phyloP scores from a whole-genome alignment of 2,888 invertebrate species.

The Busseola fusca region DNA sequence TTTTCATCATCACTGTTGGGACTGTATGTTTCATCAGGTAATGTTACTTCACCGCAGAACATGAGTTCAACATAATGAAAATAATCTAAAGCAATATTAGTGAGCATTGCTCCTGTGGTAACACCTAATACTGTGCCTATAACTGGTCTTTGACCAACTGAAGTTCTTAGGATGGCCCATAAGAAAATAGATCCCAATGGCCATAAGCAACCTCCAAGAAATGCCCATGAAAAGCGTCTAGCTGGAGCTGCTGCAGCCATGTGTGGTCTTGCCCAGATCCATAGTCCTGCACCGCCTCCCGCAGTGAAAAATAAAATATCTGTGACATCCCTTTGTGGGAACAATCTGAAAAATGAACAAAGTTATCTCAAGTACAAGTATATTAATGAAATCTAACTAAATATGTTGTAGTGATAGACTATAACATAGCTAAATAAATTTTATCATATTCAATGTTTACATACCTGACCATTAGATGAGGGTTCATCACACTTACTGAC shows the following conservation, averaged over 20 bases:
- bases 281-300: conserved; percentile 94
- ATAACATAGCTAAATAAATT: not conserved
- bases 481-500: conserved; percentile 95
- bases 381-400: too few species aligned
- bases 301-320: conserved; percentile 94
- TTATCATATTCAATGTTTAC: conserved; percentile 32
- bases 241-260: conserved; percentile 90
- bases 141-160: conserved; percentile 92
- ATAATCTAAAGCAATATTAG: conserved; percentile 90
- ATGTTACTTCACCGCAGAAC: conserved; percentile 87
- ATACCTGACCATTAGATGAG: conserved; percentile 92
- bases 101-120: conserved; percentile 91
- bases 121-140: conserved; percentile 92
- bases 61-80: conserved; percentile 90
- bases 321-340: conserved; percentile 93
- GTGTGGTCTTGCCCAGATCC: conserved; percentile 94
- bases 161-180: conserved; percentile 95
- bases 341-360: conserved; percentile 88
- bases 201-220: conserved; percentile 93
- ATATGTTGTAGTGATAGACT: too few species aligned
- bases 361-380: not conserved
- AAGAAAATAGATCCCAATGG: conserved; percentile 96
- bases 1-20: conserved; percentile 88
- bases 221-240: conserved; percentile 92
- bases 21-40: conserved; percentile 83